These are phyloP conservation scores for Leucophora obtusa DNA, from an alignment of 2,888 invertebrate genomes.

Conservation along the genomic window DNA sequence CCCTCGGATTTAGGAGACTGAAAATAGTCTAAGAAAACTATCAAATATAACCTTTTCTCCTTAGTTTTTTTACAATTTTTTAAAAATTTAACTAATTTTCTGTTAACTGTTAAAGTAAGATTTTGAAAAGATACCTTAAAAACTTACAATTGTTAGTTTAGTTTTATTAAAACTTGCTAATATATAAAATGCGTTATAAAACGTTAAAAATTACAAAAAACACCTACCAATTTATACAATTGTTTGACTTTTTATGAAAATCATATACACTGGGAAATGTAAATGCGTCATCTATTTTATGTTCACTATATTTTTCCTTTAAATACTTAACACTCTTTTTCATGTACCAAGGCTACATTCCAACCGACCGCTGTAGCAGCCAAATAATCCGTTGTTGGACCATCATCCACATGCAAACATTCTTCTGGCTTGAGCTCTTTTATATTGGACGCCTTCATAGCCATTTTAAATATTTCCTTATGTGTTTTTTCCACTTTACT, in stretches of 20 bases:
- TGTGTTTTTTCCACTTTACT: conserved; percentile 88
- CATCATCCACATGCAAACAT: conserved; percentile 91
- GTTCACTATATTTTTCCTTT: conserved; percentile 77
- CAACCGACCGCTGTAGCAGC: conserved; percentile 88
- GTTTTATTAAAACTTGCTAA: conserved; percentile 7
- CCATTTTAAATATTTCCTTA: conserved; percentile 84
- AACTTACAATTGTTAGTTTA: too few relatives aligned
- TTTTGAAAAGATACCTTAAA: too few relatives aligned
- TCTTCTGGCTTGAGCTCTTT: conserved; percentile 80
- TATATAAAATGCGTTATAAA: too few relatives aligned
- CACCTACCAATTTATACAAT: conserved; percentile 73
- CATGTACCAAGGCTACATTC: conserved; percentile 82
- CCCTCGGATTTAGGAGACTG: too few relatives aligned
- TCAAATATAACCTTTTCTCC: too few relatives aligned
- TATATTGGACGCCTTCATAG: conserved; percentile 80
- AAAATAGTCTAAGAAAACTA: too few relatives aligned
- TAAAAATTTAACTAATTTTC: too few relatives aligned
- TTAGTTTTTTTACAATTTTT: too few relatives aligned
- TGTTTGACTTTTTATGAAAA: conserved; percentile 78
- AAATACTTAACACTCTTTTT: conserved; percentile 75
- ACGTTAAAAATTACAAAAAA: not conserved
- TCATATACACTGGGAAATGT: conserved; percentile 80
- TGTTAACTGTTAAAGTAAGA: too few relatives aligned
- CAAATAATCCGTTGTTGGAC: conserved; percentile 85
- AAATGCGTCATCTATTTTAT: conserved; percentile 76